Conservation (phyloP, 2,888 invertebrate species). For the Phania funesta region DNA sequence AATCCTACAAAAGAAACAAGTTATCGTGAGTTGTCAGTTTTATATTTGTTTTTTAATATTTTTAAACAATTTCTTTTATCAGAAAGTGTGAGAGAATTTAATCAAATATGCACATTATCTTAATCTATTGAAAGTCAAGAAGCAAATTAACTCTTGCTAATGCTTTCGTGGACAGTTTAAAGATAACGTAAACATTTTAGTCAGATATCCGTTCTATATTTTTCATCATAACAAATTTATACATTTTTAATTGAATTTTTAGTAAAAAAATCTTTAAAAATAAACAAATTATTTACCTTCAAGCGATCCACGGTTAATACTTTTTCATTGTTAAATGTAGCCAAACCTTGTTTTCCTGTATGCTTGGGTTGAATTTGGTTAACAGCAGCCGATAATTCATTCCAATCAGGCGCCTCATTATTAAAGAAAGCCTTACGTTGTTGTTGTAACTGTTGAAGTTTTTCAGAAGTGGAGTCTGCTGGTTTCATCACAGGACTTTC, state of each 20-base stretch:
- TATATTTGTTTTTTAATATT: neutral
- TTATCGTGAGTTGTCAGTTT: neutral
- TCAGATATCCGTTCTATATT: constrained; percentile 77
- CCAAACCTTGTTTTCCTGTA: constrained; percentile 82
- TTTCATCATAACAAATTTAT: constrained; percentile 71
- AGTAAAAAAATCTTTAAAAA: neutral
- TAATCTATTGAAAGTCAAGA: constrained; percentile 38
- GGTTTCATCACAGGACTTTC: neutral
- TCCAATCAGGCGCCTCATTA: constrained; percentile 72
- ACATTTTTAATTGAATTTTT: too few species aligned
- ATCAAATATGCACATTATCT: constrained; percentile 70
- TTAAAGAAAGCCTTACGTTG: constrained; percentile 56
- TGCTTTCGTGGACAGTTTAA: constrained; percentile 21
- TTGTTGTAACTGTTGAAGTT: constrained; percentile 18
- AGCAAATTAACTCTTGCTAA: constrained; percentile 75
- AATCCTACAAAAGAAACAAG: constrained; percentile 76
- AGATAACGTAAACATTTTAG: constrained; percentile 52
- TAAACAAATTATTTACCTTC: constrained; percentile 78
- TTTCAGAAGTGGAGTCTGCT: constrained; percentile 48
- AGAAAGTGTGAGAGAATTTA: constrained; percentile 67
- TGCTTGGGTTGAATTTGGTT: constrained; percentile 76
- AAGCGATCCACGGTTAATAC: constrained; percentile 87
- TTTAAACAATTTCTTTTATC: constrained; percentile 28
- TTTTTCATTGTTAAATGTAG: constrained; percentile 86
- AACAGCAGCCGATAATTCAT: constrained; percentile 76